phyloP scores from a whole-genome alignment of 2,113 vertebrate genomes.

The Sorex araneus region DNA sequence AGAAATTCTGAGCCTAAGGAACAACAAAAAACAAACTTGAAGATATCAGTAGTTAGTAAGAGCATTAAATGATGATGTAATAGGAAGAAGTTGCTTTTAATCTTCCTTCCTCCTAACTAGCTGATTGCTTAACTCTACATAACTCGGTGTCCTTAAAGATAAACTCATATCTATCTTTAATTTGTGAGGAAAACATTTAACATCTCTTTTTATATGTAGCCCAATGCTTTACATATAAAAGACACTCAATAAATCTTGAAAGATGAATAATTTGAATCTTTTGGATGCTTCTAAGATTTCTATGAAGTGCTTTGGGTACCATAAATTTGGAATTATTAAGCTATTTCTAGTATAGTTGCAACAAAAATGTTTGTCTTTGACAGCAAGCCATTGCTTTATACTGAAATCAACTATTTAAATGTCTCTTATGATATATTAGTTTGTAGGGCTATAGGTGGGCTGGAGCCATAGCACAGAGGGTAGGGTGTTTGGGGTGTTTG shows the following conservation, averaged over 20 bases:
- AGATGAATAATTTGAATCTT: not conserved
- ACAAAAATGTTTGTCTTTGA: slow-evolving; percentile 22
- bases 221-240: not conserved
- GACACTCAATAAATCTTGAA: not conserved
- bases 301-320: not conserved
- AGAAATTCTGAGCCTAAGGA: not conserved
- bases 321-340: not conserved
- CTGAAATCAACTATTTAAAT: slow-evolving; percentile 61
- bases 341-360: slow-evolving; percentile 51
- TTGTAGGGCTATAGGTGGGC: too few species aligned
- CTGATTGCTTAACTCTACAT: not conserved
- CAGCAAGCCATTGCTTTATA: not conserved
- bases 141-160: not conserved
- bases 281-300: not conserved
- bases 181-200: not conserved
- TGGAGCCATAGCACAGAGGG: too few species aligned
- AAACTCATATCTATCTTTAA: not conserved
- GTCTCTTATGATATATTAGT: not conserved
- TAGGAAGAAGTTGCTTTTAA: slow-evolving; percentile 3
- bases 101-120: not conserved
- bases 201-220: not conserved
- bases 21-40: not conserved
- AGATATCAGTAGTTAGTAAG: not conserved
- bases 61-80: not conserved
- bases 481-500: too few species aligned